Conservation (phyloP, 2,113 vertebrate species). For the Sturnira hondurensis region DNA sequence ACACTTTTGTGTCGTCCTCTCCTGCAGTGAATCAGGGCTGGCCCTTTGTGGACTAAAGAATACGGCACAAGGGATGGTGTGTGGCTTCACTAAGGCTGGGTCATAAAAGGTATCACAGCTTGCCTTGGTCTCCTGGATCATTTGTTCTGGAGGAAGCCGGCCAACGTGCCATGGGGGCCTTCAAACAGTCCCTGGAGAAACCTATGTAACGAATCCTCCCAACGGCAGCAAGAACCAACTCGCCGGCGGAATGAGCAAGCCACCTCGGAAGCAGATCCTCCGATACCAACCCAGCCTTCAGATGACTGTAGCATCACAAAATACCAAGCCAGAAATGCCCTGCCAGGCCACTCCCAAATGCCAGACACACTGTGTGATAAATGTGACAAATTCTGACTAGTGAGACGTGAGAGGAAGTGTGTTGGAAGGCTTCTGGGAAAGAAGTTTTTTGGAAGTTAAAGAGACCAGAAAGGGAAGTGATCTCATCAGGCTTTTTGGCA, state of each 20-base stretch:
- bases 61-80: background rate
- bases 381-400: background rate
- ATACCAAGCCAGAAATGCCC: background rate
- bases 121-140: background rate
- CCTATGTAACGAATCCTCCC: background rate
- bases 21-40: background rate
- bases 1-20: background rate
- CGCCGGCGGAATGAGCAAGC: background rate
- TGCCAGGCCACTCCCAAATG: background rate
- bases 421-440: background rate
- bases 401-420: background rate
- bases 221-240: background rate
- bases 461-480: background rate
- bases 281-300: background rate
- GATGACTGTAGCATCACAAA: background rate
- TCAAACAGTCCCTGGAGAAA: background rate
- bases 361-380: background rate
- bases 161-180: background rate
- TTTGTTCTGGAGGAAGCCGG: background rate
- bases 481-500: background rate
- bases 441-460: background rate
- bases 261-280: background rate
- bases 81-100: background rate
- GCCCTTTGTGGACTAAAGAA: background rate
- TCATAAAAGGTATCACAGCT: no score